Conservation (phyloP, 2,888 invertebrate species). For the Ecliptopera silaceata region DNA sequence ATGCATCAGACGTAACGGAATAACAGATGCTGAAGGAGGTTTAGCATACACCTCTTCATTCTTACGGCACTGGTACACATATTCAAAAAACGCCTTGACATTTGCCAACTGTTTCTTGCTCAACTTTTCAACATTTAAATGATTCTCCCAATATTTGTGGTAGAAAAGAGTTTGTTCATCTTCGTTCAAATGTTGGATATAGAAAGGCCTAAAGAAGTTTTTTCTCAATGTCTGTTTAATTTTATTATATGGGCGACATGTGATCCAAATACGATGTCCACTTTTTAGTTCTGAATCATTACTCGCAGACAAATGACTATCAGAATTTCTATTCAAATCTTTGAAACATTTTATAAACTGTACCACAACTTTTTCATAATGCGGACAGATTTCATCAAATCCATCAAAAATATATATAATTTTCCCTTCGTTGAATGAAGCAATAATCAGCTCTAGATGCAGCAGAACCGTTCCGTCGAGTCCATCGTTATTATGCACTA, state of each 20-base stretch:
- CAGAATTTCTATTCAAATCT: neutral
- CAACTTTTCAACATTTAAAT: neutral
- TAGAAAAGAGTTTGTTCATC: neutral
- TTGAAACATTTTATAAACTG: neutral
- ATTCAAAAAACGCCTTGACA: neutral
- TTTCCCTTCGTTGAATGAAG: constrained; percentile 9
- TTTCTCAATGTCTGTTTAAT: neutral
- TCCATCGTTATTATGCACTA: neutral
- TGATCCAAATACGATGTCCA: neutral
- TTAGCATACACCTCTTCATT: neutral
- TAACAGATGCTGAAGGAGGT: neutral
- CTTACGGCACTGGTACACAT: neutral
- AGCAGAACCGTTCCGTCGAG: neutral
- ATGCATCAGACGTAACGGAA: neutral
- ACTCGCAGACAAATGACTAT: neutral
- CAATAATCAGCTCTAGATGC: constrained; percentile 4
- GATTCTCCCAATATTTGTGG: neutral
- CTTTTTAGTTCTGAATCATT: neutral
- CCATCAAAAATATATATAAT: constrained; percentile 15
- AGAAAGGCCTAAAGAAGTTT: neutral
- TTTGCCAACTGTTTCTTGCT: neutral
- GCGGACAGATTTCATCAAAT: constrained; percentile 20
- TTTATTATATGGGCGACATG: neutral
- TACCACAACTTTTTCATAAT: constrained; percentile 14
- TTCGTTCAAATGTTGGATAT: neutral